Evolutionary conservation across 2,113 vertebrate genomes (phyloP), one percentile per base, ranked within the genome.

Genomic region (Callaeas wilsoni): DNA sequence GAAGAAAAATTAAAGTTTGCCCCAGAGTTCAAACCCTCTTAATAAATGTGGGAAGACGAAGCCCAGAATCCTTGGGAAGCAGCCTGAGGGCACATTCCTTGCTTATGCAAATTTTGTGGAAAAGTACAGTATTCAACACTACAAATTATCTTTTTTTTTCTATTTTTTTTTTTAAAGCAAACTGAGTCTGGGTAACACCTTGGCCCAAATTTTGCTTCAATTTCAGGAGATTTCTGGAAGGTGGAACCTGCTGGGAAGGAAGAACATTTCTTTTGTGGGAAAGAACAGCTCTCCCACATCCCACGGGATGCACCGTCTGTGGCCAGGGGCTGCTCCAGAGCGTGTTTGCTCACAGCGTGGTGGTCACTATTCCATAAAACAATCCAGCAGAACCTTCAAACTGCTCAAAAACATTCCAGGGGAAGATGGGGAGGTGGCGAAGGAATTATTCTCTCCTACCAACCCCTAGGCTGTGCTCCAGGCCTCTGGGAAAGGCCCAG

Each of bases 1-100:
- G 64, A 93, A 89, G 76, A 86, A 93, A 92, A 95, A 86, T 67
- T 84, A 57, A 59, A 59, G 70, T 78, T 90, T 89, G 68, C 86
- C 84, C 71, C 68, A 32, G 55, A 86, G 64, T 81, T 94, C 88
- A 77, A 88, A 70, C 64, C 30, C 42, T 39, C 26, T 32, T 74
- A 65, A 89, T 89, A 74, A 81, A 59, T 26, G 60, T 33, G 13
- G 68, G 83, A 39, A 62, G 60, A 77, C 2, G 47, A 74, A 3
- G 21, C 60, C 56, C 19, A 69, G 90, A 77, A 88, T 70, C 83
- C 68, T 84, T n/a, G 60, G 71, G 46, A 84, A 83, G 67, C 15
- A 86, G 86, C 90, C 90, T 74, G 46, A 63, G 53, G 76, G 67
- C 71, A 73, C 67, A 53, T 52, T 18, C 46, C n/a, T 6, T 5